Evolutionary conservation across 1,140 invertebrate species (phyloP).

Genomic region (Mya arenaria): DNA sequence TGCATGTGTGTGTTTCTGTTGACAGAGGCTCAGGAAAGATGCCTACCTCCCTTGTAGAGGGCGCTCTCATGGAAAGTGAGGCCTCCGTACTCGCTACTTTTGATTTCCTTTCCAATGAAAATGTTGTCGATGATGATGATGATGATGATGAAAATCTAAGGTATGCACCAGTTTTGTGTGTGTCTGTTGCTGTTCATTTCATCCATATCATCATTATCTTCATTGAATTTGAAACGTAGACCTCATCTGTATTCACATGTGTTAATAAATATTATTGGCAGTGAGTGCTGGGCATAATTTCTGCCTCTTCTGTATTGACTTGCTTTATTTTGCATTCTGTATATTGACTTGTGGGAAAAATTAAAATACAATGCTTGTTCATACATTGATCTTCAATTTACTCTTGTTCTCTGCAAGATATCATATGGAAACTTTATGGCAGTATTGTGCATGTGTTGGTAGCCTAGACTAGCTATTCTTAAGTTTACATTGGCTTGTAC

Average conservation of each 20-base stretch:
- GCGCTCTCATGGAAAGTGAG: conserved; percentile 93
- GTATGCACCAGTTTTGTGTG: too few relatives aligned
- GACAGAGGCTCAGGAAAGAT: conserved; percentile 61
- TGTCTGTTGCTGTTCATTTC: conserved; percentile 9
- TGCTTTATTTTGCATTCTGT: too few relatives aligned
- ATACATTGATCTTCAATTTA: neutral
- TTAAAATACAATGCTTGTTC: neutral
- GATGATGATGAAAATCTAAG: conserved; percentile 83
- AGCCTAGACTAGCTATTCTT: neutral
- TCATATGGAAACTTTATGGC: neutral
- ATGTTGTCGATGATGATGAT: conserved; percentile 82
- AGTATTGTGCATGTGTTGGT: neutral
- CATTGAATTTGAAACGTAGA: neutral
- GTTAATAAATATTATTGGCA: neutral
- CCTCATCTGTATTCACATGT: neutral
- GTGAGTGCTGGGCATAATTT: conserved; percentile 5
- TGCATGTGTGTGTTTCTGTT: conserved; percentile 16
- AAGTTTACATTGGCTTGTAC: neutral
- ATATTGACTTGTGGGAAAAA: neutral
- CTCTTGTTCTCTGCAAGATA: neutral
- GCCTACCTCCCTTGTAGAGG: conserved; percentile 83
- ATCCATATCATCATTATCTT: neutral
- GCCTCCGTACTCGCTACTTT: conserved; percentile 97
- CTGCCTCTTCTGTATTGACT: conserved; percentile 15
- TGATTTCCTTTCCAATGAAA: conserved; percentile 91